Conservation (phyloP, 2,797 vertebrate species). For the Pelochelys cantorii region DNA sequence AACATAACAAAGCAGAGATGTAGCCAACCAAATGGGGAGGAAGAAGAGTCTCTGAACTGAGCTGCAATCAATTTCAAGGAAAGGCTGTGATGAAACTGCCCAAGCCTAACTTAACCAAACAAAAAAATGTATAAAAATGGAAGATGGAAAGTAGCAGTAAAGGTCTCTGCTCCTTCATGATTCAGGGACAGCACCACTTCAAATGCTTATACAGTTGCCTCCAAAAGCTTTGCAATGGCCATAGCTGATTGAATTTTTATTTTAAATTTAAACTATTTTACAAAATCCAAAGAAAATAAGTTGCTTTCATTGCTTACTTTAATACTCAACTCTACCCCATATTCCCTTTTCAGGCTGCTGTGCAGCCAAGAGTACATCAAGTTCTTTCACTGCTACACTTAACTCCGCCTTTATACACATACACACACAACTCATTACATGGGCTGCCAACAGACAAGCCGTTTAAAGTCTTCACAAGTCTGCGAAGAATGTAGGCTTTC, state of each 20-base stretch:
- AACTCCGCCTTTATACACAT: not conserved
- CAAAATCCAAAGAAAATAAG: slow-evolving; percentile 59
- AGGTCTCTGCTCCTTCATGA: not conserved
- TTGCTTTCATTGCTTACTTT: slow-evolving; percentile 50
- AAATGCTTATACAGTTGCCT: slow-evolving; percentile 17
- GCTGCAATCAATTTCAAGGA: slow-evolving; percentile 35
- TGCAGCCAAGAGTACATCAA: no score
- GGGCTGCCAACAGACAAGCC: slow-evolving; percentile 30
- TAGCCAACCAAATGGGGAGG: slow-evolving; percentile 31
- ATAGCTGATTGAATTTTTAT: slow-evolving; percentile 47
- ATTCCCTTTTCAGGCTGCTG: no score
- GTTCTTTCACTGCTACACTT: no score
- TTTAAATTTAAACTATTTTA: slow-evolving; percentile 65
- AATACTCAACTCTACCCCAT: slow-evolving; percentile 47
- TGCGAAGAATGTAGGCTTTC: not conserved
- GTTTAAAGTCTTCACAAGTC: slow-evolving; percentile 9
- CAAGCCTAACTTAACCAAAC: slow-evolving; percentile 38
- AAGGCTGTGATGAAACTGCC: slow-evolving; percentile 45
- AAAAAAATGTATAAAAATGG: slow-evolving; percentile 23
- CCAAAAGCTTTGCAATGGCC: slow-evolving; percentile 49
- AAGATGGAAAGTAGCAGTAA: slow-evolving; percentile 40
- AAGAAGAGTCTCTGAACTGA: slow-evolving; percentile 19
- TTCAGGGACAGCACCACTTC: slow-evolving; percentile 34
- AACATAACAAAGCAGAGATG: slow-evolving; percentile 45
- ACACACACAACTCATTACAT: not conserved